A percentile compares a stretch with the other conserved stretches of the same genome.
These are phyloP conservation scores for Lepidochrysops patricia DNA, from an alignment of 2,888 invertebrate genomes.

Conservation along the genomic window DNA sequence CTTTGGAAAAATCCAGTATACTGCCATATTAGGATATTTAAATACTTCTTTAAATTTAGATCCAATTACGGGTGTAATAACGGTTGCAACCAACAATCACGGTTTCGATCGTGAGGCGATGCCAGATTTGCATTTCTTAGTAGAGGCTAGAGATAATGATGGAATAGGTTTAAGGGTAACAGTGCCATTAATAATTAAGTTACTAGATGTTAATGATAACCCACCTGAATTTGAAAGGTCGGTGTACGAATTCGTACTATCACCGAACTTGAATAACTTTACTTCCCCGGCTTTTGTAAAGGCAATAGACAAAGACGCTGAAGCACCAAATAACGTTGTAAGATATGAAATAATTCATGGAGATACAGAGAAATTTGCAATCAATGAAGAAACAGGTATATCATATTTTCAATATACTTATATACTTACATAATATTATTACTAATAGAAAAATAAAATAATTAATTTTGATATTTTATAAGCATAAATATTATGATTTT, in stretches of 20 bases:
- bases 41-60: constrained; percentile 87
- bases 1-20: constrained; percentile 86
- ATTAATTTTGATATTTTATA: constrained; percentile 1
- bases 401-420: constrained; percentile 12
- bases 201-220: constrained; percentile 90
- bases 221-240: constrained; percentile 87
- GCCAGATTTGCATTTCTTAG: constrained; percentile 83
- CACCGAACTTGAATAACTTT: constrained; percentile 82
- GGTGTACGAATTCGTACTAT: constrained; percentile 86
- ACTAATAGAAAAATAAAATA: not conserved
- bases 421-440: not conserved
- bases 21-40: constrained; percentile 83
- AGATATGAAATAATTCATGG: constrained; percentile 88
- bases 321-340: constrained; percentile 88
- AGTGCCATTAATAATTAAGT: constrained; percentile 81
- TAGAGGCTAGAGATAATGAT: constrained; percentile 91
- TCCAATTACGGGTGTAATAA: constrained; percentile 84
- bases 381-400: constrained; percentile 83
- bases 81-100: constrained; percentile 82
- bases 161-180: constrained; percentile 85
- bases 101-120: constrained; percentile 89
- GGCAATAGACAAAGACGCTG: constrained; percentile 88
- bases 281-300: constrained; percentile 85
- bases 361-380: constrained; percentile 81
- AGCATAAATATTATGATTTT: not conserved